These are phyloP conservation scores for Hylia prasina DNA, from an alignment of 2,113 vertebrate species.

Conservation along the genomic window DNA sequence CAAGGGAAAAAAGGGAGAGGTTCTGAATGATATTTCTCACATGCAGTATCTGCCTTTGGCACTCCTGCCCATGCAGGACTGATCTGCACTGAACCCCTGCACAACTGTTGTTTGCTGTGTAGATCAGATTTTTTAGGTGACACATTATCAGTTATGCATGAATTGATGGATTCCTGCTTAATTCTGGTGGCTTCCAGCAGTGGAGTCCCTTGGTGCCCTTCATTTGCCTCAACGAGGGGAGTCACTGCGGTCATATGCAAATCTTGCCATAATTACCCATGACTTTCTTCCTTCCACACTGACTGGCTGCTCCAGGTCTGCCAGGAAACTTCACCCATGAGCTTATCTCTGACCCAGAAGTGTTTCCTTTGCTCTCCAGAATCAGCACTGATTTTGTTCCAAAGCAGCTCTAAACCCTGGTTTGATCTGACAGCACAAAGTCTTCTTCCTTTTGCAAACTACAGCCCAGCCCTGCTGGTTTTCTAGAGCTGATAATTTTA, in stretches of 20 bases:
- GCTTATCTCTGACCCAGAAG: background rate
- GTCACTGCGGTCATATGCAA: conserved; percentile 15
- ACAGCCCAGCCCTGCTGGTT: background rate
- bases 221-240: background rate
- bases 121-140: background rate
- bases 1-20: background rate
- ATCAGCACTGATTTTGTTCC: background rate
- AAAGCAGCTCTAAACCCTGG: background rate
- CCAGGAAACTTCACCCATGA: background rate
- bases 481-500: background rate
- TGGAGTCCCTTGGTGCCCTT: conserved; percentile 10
- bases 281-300: background rate
- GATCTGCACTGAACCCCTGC: background rate
- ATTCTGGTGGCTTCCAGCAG: background rate
- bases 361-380: background rate
- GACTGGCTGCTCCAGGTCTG: background rate
- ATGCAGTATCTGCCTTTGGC: background rate
- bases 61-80: background rate
- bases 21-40: background rate
- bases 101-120: background rate
- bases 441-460: background rate
- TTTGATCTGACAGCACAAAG: background rate
- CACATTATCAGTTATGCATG: background rate
- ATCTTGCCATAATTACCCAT: background rate
- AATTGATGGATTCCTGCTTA: background rate